These are phyloP conservation scores for Petrocephalus schoutedeni DNA, from an alignment of 2,797 vertebrate genomes.

Conservation along the genomic window DNA sequence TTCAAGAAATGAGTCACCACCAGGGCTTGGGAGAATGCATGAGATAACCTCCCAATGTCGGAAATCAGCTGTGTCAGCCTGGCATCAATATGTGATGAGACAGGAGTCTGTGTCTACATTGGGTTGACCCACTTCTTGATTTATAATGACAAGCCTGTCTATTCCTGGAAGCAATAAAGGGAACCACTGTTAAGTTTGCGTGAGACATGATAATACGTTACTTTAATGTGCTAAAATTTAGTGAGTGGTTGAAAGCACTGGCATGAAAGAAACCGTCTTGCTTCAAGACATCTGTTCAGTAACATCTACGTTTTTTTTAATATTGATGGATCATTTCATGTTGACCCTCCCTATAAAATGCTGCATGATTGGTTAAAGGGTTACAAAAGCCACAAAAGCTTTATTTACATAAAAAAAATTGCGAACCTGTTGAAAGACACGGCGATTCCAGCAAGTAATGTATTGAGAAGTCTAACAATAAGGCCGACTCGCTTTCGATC, in stretches of 20 bases:
- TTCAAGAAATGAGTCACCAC: slow-evolving; percentile 6
- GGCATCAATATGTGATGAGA: background rate
- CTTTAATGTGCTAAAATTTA: background rate
- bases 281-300: background rate
- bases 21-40: background rate
- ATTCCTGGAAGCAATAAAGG: background rate
- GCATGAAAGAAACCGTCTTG: background rate
- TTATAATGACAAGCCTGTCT: background rate
- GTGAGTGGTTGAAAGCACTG: background rate
- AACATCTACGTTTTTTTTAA: background rate
- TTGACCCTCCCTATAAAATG: background rate
- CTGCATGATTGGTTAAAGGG: background rate
- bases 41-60: background rate
- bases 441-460: background rate
- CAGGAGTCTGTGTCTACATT: background rate
- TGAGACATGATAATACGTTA: background rate
- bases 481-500: background rate
- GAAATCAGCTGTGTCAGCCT: background rate
- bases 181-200: background rate
- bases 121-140: background rate
- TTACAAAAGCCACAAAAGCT: background rate
- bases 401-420: background rate
- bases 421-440: slow-evolving; percentile 5
- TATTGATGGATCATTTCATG: background rate
- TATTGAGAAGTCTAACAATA: background rate